Base-by-base conservation (phyloP, 1,140 invertebrate species). In the Drosophila tropicalis region DNA sequence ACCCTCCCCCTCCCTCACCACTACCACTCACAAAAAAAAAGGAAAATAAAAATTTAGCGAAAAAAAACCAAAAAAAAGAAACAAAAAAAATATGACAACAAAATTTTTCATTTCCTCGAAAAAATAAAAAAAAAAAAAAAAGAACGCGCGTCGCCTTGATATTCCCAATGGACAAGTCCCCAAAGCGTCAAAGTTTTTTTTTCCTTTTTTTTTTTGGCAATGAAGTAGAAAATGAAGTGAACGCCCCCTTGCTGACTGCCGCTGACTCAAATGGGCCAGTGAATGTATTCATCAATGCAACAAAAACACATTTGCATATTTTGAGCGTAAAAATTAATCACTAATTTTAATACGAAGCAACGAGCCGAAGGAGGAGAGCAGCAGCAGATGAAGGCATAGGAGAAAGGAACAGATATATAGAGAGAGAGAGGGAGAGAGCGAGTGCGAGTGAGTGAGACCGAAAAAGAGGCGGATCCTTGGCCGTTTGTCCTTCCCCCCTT, bases 321-420 rank as follows among this genome's bases (percentile, higher is more conserved):
- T 79, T 60, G 75, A 74, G 81, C 84, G 84, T 91, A 91, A 91
- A 91, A 91, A 91, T 91, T 91, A 91, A 91, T 91, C 89, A 91
- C 89, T 91, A 91, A 91, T 91, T 91, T 89, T 91, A 91, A 91
- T 91, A 91, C 84, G 84, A 69, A 72, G 60, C 82, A 51, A 22
- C 44, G 44, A 51, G 9, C 44, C 9, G 17, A 22, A 51, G 44
- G 44, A 2, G 44, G 44, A 6, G 41, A 15, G n/a, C n/a, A 9
- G 9, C 1, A 9, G 40, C 0, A 47, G 44, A 19, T 17, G 15
- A 17, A 44, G n/a, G n/a, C 41, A 44, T 2, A 44, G 13, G 4
- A 15, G 13, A 15, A 15, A 29, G 3, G 29, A 5, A 5, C 25
- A 29, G 25, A 5, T 6, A 36, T 0, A 1, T 0, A 34, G 5